phyloP scores from a whole-genome alignment of 1,140 invertebrate species.

The Aethina tumida region DNA sequence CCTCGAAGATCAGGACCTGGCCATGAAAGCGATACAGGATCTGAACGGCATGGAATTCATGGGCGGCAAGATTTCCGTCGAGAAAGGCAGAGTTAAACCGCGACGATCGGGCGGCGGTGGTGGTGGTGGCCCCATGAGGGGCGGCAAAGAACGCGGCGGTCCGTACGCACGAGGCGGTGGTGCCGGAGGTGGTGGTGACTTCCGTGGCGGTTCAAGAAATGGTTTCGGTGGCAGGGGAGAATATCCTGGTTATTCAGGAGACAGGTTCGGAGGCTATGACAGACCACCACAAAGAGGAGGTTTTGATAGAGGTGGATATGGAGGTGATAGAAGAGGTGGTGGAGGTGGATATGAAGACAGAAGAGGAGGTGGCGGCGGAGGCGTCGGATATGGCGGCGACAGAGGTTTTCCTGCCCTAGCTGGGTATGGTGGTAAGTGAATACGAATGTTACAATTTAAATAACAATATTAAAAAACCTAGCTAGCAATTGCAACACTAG shows the following conservation, averaged over 20 bases:
- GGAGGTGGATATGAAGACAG: slow-evolving; percentile 32
- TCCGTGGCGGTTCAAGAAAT: slow-evolving; percentile 19
- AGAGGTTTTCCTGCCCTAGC: slow-evolving; percentile 3
- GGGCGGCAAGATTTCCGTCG: slow-evolving; percentile 59
- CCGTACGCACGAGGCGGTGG: slow-evolving; percentile 25
- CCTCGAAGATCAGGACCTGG: slow-evolving; percentile 59
- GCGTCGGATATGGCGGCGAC: slow-evolving; percentile 11
- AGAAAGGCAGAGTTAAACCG: slow-evolving; percentile 55
- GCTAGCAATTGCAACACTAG: too few relatives aligned
- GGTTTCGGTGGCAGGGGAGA: slow-evolving; percentile 22
- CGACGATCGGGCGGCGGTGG: slow-evolving; percentile 33
- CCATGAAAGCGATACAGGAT: slow-evolving; percentile 53
- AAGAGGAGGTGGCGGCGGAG: slow-evolving; percentile 22
- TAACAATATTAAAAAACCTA: too few relatives aligned
- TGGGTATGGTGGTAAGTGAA: slow-evolving; percentile 1
- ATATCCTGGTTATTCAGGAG: slow-evolving; percentile 4
- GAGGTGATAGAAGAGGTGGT: slow-evolving; percentile 12
- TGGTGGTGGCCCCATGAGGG: slow-evolving; percentile 33
- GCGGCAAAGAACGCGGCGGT: slow-evolving; percentile 30
- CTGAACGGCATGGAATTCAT: slow-evolving; percentile 61
- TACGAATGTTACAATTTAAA: neutral
- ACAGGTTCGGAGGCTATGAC: slow-evolving; percentile 19
- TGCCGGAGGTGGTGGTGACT: slow-evolving; percentile 26
- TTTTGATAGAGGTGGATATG: slow-evolving; percentile 1
- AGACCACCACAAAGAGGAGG: slow-evolving; percentile 12